Conservation (phyloP, 2,888 invertebrate species). For the Therioaphis trifolii region DNA sequence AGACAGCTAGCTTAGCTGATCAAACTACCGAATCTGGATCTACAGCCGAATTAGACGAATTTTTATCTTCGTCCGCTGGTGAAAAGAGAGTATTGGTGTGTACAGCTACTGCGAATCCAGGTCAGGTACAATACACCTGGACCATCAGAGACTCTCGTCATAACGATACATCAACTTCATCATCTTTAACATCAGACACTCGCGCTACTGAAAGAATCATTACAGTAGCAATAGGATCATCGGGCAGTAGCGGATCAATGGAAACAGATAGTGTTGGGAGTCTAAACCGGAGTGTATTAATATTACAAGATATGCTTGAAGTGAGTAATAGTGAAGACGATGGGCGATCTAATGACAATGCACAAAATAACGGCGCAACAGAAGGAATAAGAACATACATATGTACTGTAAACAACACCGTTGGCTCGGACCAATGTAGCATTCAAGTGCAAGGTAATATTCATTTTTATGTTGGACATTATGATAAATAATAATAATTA, state of each 20-base stretch:
- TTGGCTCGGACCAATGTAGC: slow-evolving; percentile 76
- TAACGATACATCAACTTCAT: slow-evolving; percentile 75
- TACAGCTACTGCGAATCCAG: slow-evolving; percentile 84
- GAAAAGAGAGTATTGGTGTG: slow-evolving; percentile 84
- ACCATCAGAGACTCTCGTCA: slow-evolving; percentile 81
- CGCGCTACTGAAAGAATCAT: slow-evolving; percentile 75
- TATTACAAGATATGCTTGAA: slow-evolving; percentile 42
- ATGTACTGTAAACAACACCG: slow-evolving; percentile 86
- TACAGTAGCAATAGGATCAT: slow-evolving; percentile 69
- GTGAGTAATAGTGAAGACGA: slow-evolving; percentile 28
- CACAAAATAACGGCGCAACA: slow-evolving; percentile 65
- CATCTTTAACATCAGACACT: slow-evolving; percentile 72
- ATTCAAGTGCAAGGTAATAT: slow-evolving; percentile 71
- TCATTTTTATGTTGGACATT: neutral
- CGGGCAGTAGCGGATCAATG: neutral
- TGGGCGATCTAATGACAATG: neutral
- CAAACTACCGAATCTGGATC: slow-evolving; percentile 69
- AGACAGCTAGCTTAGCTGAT: neutral
- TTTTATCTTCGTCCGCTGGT: slow-evolving; percentile 69
- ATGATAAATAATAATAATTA: neutral
- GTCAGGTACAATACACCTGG: slow-evolving; percentile 83
- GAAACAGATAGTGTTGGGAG: neutral
- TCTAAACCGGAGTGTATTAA: slow-evolving; percentile 31
- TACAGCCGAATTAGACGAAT: slow-evolving; percentile 22
- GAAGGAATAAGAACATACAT: slow-evolving; percentile 82